phyloP scores from a whole-genome alignment of 2,113 vertebrate genomes.

The Coregonus clupeaformis region DNA sequence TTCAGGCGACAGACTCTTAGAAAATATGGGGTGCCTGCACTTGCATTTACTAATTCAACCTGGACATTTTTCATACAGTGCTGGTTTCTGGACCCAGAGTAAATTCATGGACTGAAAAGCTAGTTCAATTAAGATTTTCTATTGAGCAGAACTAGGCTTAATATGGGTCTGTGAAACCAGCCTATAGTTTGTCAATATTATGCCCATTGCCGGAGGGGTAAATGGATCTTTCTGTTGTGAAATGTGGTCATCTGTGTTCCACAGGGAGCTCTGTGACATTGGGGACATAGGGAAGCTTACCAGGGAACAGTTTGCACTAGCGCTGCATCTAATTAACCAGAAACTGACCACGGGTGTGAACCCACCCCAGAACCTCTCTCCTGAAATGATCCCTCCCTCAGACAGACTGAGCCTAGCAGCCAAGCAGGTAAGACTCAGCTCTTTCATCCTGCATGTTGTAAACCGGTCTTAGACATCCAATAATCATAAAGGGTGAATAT shows the following conservation, averaged over 20 bases:
- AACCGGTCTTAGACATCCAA: background rate
- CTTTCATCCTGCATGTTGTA: background rate
- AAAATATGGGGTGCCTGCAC: too few relatives aligned
- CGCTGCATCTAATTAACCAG: slow-evolving; percentile 95
- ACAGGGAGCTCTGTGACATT: slow-evolving; percentile 95
- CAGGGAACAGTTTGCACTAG: slow-evolving; percentile 95
- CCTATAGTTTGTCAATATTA: slow-evolving; percentile 17
- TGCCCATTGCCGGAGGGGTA: slow-evolving; percentile 42
- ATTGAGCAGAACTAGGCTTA: too few relatives aligned
- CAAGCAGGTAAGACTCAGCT: slow-evolving; percentile 77
- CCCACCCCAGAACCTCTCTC: slow-evolving; percentile 86
- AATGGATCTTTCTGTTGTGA: slow-evolving; percentile 49
- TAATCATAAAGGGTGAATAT: background rate
- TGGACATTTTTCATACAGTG: too few relatives aligned
- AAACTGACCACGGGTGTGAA: slow-evolving; percentile 90
- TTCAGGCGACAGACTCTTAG: too few relatives aligned
- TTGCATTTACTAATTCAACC: too few relatives aligned
- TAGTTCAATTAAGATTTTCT: too few relatives aligned
- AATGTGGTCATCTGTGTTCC: slow-evolving; percentile 27
- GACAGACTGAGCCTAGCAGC: slow-evolving; percentile 74
- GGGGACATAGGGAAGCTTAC: slow-evolving; percentile 92
- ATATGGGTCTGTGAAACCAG: background rate
- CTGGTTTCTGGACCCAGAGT: too few relatives aligned
- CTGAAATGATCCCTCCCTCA: slow-evolving; percentile 95
- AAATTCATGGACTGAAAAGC: too few relatives aligned